phyloP scores from a whole-genome alignment of 2,797 vertebrate species.

The Kryptopterus vitreolus region DNA sequence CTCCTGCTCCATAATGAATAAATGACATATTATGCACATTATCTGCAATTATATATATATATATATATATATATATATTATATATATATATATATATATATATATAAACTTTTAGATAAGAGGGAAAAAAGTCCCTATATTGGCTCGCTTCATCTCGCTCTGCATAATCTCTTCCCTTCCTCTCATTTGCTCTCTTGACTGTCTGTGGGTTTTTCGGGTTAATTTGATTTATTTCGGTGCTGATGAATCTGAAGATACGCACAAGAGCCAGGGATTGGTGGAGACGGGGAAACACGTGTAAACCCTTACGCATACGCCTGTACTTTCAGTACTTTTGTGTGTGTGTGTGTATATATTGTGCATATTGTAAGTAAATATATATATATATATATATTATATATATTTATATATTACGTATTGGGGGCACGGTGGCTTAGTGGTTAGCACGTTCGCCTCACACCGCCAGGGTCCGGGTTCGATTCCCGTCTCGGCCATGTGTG shows the following conservation, averaged over 20 bases:
- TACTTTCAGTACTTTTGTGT: too few relatives aligned
- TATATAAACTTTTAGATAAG: slow-evolving; percentile 49
- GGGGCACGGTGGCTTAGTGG: too few relatives aligned
- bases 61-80: slow-evolving; percentile 41
- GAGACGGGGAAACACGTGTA: slow-evolving; percentile 17
- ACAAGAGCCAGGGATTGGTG: background rate
- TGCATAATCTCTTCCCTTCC: slow-evolving; percentile 43
- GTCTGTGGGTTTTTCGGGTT: slow-evolving; percentile 50
- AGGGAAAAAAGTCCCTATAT: slow-evolving; percentile 61
- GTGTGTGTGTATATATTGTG: too few relatives aligned
- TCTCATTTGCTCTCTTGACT: slow-evolving; percentile 52
- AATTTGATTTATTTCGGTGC: slow-evolving; percentile 58
- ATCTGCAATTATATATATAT: slow-evolving; percentile 53
- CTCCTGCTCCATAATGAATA: slow-evolving; percentile 54
- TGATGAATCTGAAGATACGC: slow-evolving; percentile 47
- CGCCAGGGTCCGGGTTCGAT: too few relatives aligned
- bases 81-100: slow-evolving; percentile 43
- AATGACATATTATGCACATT: slow-evolving; percentile 57
- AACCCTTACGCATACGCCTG: background rate
- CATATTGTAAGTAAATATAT: too few relatives aligned
- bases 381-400: too few relatives aligned
- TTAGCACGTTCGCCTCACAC: too few relatives aligned
- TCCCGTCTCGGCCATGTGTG: too few relatives aligned
- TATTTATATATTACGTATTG: too few relatives aligned
- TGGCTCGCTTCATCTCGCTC: slow-evolving; percentile 56